Conservation (phyloP, 2,888 invertebrate species). For the Chelonus formosanus region DNA sequence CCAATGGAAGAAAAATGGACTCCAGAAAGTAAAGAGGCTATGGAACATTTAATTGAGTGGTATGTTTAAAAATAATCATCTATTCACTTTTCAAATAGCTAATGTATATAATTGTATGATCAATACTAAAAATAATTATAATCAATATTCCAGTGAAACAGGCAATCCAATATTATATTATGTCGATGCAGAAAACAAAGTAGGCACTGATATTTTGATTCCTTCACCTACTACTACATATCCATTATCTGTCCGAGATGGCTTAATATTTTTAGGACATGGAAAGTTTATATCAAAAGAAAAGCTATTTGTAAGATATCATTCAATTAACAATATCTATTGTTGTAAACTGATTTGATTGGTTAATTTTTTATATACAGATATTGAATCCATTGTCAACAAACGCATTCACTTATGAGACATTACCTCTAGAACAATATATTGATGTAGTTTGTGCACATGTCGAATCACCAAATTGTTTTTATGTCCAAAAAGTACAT, state of each 20-base stretch:
- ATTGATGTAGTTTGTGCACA: slow-evolving; percentile 70
- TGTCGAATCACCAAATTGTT: slow-evolving; percentile 72
- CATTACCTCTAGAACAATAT: slow-evolving; percentile 60
- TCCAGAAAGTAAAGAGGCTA: too few relatives aligned
- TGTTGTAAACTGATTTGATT: not conserved
- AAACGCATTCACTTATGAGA: slow-evolving; percentile 51
- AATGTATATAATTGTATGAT: too few relatives aligned
- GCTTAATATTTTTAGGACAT: slow-evolving; percentile 63
- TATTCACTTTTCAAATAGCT: too few relatives aligned
- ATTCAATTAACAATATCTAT: too few relatives aligned
- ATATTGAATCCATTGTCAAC: slow-evolving; percentile 47
- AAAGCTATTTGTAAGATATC: slow-evolving; percentile 43
- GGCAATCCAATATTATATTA: too few relatives aligned
- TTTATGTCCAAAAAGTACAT: slow-evolving; percentile 72
- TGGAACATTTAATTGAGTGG: too few relatives aligned
- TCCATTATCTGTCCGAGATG: slow-evolving; percentile 62
- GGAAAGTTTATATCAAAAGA: slow-evolving; percentile 52
- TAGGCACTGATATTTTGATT: not conserved
- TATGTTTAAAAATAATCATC: too few relatives aligned
- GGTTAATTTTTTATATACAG: slow-evolving; percentile 39
- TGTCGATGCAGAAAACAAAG: too few relatives aligned
- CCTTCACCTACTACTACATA: not conserved
- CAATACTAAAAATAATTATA: too few relatives aligned
- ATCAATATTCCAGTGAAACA: too few relatives aligned
- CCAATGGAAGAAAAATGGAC: too few relatives aligned